Evolutionary conservation across 2,888 invertebrate species (phyloP), one percentile per base, ranked within the genome.

Genomic region (Nudaria mundana): DNA sequence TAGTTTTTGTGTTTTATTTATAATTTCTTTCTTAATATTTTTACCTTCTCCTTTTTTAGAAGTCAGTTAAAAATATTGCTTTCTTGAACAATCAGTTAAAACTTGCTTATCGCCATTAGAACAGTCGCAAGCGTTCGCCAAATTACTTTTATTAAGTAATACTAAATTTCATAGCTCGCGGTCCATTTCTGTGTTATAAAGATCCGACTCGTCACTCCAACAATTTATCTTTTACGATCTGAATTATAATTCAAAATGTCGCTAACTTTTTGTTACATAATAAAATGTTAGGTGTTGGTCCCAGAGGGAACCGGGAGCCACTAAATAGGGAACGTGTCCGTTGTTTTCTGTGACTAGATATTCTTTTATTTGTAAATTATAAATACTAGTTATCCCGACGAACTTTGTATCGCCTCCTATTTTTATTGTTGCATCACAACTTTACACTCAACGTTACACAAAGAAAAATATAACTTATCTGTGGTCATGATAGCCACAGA

Each of bases 201-300:
- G 26, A 31, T 31, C 29, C 16, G 5, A 18, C 28, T 33, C 33
- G 34, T 48, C 57, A 40, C 40, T 52, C 38, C 30, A 42, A 42
- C 43, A 37, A 34, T 49, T 53, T 50, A 52, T 57, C 48, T 48
- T 52, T 51, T 49, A 52, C 40, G 51, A 56, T 56, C 35, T 29
- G 42, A 44, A 51, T 59, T 55, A 47, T 51, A 55, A 52, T 51
- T 52, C 43, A 51, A 52, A 53, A 48, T 25, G 47, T 47, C 32
- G 20, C 40, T 5, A 56, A 54, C 22, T 51, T 52, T 59, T 48
- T 16, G 41, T 5, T 36, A 47, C 54, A 52, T 54, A 43, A 48
- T 56, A 48, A 56, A 53, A 52, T 42, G 48, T 52, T 44, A 50
- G 42, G 52, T 35, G 38, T 44, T 13, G 30, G 40, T n/a, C 30